Percentiles rank a stretch among this genome's conserved stretches.
Conservation (phyloP, 1,140 invertebrate species). For the Orchestia grillus region DNA sequence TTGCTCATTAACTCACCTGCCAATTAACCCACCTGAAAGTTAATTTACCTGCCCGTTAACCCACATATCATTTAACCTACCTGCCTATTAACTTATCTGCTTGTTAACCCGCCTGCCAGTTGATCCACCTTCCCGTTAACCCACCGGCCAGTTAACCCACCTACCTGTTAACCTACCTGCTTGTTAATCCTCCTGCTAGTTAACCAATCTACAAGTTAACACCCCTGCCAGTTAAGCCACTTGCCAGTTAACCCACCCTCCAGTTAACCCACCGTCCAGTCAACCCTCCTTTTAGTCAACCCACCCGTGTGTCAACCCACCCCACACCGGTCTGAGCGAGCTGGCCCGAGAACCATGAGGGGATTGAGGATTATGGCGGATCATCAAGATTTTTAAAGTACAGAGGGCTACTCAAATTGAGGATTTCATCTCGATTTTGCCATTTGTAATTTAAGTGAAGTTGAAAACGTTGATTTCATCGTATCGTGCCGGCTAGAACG, state of each 20-base stretch:
- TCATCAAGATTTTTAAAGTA: background rate
- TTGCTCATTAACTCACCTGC: background rate
- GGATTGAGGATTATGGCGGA: background rate
- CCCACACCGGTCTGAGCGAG: background rate
- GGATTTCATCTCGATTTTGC: background rate
- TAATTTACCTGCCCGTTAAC: too few relatives aligned
- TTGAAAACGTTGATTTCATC: background rate
- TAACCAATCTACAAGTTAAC: too few relatives aligned
- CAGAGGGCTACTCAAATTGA: background rate
- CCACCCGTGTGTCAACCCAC: background rate
- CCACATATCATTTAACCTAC: background rate
- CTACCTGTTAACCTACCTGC: background rate
- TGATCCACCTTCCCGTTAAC: too few relatives aligned
- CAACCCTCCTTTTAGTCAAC: background rate
- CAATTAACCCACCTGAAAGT: background rate
- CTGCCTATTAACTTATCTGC: background rate
- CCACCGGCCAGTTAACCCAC: background rate
- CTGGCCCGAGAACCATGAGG: background rate
- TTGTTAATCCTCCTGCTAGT: background rate
- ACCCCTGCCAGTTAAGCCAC: background rate
- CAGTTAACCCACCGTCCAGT: background rate
- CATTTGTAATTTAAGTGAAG: background rate
- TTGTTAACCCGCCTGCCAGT: background rate
- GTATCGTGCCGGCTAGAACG: background rate
- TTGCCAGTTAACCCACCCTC: background rate